A percentile compares a stretch with the other conserved stretches of the same genome.
phyloP scores from a whole-genome alignment of 2,888 invertebrate genomes.

The Onchidella celtica region DNA sequence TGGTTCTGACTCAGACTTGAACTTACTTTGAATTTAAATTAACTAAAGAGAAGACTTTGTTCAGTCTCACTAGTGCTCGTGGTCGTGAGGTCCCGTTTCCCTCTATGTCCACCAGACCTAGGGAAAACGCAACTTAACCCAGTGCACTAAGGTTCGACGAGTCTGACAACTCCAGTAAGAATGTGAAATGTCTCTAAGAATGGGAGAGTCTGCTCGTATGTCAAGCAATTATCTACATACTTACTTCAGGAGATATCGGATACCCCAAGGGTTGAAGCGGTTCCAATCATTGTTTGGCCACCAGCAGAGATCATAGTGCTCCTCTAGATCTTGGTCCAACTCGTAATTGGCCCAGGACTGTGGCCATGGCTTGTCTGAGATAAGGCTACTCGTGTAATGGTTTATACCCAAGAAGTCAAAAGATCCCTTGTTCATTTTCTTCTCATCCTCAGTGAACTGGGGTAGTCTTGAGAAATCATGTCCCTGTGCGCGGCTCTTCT shows the following conservation, averaged over 20 bases:
- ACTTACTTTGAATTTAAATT: too few relatives aligned
- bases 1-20: too few relatives aligned
- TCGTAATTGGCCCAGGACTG: conserved; percentile 47
- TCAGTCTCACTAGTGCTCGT: too few relatives aligned
- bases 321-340: conserved; percentile 51
- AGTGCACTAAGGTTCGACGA: too few relatives aligned
- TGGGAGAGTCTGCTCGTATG: too few relatives aligned
- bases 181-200: too few relatives aligned
- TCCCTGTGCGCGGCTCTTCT: conserved; percentile 65
- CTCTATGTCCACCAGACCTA: too few relatives aligned
- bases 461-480: conserved; percentile 68
- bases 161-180: too few relatives aligned
- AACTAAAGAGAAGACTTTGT: too few relatives aligned
- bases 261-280: not conserved
- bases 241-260: not conserved
- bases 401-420: conserved; percentile 89
- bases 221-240: too few relatives aligned
- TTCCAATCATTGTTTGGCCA: not conserved
- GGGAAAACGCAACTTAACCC: too few relatives aligned
- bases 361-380: conserved; percentile 45
- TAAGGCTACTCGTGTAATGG: conserved; percentile 83
- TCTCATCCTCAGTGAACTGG: conserved; percentile 73
- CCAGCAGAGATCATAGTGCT: conserved; percentile 50
- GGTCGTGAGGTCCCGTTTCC: too few relatives aligned
- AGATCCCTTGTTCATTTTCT: conserved; percentile 79